A percentile compares a stretch with the other conserved stretches of the same genome.
Conservation (phyloP, 2,113 vertebrate genomes). For the Neopipo cinnamomea region DNA sequence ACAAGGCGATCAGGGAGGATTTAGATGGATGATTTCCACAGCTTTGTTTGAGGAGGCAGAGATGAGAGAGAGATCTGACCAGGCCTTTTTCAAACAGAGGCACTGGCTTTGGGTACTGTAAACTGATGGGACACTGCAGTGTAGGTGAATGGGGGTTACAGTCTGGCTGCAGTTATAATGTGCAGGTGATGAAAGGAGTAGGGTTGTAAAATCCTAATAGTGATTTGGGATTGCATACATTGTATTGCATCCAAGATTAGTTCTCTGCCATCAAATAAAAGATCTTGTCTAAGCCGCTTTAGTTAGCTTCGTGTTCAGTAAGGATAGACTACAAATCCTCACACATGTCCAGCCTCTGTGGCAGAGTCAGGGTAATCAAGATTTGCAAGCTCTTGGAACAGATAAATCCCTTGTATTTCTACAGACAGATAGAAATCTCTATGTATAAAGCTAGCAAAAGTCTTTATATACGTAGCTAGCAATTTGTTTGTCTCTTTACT, state of each 20-base stretch:
- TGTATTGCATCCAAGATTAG: background rate
- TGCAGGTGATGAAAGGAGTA: background rate
- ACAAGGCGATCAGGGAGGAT: slow-evolving; percentile 29
- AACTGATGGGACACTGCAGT: background rate
- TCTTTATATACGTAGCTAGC: background rate
- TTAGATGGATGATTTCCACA: slow-evolving; percentile 45
- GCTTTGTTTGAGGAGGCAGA: background rate
- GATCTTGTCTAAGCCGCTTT: slow-evolving; percentile 38
- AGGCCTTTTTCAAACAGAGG: background rate
- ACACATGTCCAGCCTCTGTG: background rate
- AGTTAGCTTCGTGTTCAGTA: slow-evolving; percentile 18
- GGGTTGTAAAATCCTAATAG: background rate
- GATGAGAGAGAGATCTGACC: background rate
- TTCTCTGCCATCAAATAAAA: background rate
- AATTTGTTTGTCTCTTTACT: background rate
- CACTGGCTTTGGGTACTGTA: background rate
- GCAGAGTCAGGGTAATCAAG: slow-evolving; percentile 34
- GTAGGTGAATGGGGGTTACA: background rate
- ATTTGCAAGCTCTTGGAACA: background rate
- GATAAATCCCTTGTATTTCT: background rate
- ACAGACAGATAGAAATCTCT: background rate
- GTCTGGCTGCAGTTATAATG: background rate
- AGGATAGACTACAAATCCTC: slow-evolving; percentile 38
- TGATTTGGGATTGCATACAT: background rate
- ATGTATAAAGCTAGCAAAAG: background rate